Base-by-base conservation (phyloP, 2,888 invertebrate genomes). In the Orthosia gracilis region DNA sequence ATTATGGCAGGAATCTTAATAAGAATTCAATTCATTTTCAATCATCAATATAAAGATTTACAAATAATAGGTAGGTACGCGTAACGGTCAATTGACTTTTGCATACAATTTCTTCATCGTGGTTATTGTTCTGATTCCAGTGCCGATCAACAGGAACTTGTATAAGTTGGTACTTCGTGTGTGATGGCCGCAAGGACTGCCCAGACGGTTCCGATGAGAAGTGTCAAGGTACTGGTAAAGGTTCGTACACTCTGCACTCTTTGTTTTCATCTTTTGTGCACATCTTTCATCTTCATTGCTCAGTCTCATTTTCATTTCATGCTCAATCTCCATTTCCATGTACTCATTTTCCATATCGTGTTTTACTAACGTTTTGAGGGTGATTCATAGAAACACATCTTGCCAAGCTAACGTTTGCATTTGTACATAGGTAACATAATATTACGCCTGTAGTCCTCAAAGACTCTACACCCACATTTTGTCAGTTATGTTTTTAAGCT, bases 111-210 rank as follows among this genome's bases (percentile, higher is more conserved):
- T 50, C 12, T 58, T 68, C 21, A n/a, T 57, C 49, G n/a, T 47
- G 18, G 40, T 21, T 17, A 18, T 63, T 64, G 0, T 55, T 45
- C 61, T 63, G 21, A 15, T 94, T 96, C 69, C 96, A 99, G 98
- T 99, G 99, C 91, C 98, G 98, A 49, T 98, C 98, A 69, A 98
- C 98, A 68, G 99, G 99, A 1, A 97, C 97, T 18, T 99, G 99
- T 93, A 98, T 99, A 90, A 98, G 98, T 88, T 99, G 98, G 98
- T 99, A 98, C 97, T 99, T 98, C 94, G 98, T 99, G 7, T 99
- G 99, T 93, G 99, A 99, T 92, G 98, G 98, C 15, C 97, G 98
- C 82, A 97, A 97, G 80, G 98, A 99, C 91, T 99, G 99, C 90
- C 97, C 97, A 13, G 99, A 99, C 89, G 98, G 98, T 26, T 98